phyloP scores from a whole-genome alignment of 2,113 vertebrate species.

The Numida meleagris region DNA sequence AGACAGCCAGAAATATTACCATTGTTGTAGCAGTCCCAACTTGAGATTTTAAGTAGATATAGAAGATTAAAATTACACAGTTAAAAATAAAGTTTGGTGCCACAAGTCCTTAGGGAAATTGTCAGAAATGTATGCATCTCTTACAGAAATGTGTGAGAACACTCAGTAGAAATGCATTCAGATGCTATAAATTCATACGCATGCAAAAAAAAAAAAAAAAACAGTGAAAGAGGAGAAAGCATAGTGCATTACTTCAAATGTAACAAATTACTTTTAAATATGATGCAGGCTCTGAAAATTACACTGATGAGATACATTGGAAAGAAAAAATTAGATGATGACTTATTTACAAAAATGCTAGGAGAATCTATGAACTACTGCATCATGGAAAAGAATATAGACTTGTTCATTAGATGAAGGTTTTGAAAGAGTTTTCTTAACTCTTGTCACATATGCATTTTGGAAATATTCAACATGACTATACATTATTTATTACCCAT shows the following conservation, averaged over 20 bases:
- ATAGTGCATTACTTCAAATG: not conserved
- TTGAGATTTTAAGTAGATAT: not conserved
- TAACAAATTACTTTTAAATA: not conserved
- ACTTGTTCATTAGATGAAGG: not conserved
- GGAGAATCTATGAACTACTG: not conserved
- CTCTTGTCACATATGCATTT: not conserved
- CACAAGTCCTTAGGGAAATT: not conserved
- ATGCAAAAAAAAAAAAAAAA: not conserved
- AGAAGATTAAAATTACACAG: not conserved
- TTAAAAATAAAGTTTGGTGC: not conserved
- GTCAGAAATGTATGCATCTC: rapidly evolving
- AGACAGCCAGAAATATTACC: not conserved
- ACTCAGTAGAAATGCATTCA: not conserved
- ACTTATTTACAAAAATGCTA: not conserved
- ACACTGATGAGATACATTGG: not conserved
- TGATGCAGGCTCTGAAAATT: not conserved
- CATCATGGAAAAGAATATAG: not conserved
- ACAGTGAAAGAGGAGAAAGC: rapidly evolving
- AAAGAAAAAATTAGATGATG: not conserved
- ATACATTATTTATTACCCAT: not conserved
- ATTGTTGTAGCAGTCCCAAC: not conserved
- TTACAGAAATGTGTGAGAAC: not conserved
- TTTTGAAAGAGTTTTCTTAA: not conserved
- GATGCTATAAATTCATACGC: not conserved
- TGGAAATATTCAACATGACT: not conserved